These are phyloP conservation scores for Orbicella faveolata DNA, from an alignment of 64 coral and sea anemone genomes.

Conservation along the genomic window DNA sequence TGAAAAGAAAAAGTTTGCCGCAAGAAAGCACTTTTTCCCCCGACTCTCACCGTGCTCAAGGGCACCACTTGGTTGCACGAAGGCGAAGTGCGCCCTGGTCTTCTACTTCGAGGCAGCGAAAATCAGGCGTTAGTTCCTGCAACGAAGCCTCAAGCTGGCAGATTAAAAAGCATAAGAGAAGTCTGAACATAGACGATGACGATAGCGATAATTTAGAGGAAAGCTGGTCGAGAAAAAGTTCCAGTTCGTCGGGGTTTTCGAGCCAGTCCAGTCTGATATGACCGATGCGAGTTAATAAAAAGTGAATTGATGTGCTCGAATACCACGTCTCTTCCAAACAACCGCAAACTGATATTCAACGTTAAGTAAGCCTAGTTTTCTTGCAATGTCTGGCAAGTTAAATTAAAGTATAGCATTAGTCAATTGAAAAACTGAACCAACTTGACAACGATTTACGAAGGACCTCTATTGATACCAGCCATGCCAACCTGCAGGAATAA, in stretches of 20 bases:
- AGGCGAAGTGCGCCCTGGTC: neutral
- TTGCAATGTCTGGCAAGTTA: too few species aligned
- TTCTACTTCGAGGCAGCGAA: neutral
- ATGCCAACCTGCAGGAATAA: too few species aligned
- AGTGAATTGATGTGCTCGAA: neutral
- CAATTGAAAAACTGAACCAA: too few species aligned
- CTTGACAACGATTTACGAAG: too few species aligned
- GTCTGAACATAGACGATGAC: slow-evolving; percentile 13
- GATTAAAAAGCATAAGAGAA: neutral
- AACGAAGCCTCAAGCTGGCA: neutral
- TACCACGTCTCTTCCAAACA: neutral
- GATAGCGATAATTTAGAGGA: neutral
- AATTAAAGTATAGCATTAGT: too few species aligned
- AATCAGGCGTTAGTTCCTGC: neutral
- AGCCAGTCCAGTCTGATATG: neutral
- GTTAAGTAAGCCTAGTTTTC: too few species aligned
- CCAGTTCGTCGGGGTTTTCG: neutral
- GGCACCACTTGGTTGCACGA: neutral
- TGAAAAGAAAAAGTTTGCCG: neutral
- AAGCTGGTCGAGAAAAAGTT: neutral
- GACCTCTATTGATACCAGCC: too few species aligned
- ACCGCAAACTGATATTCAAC: too few species aligned
- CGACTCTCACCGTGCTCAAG: neutral
- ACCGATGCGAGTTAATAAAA: neutral
- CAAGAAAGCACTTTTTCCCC: too few species aligned